phyloP scores from a whole-genome alignment of 1,140 invertebrate genomes.

The Ericerus pela region DNA sequence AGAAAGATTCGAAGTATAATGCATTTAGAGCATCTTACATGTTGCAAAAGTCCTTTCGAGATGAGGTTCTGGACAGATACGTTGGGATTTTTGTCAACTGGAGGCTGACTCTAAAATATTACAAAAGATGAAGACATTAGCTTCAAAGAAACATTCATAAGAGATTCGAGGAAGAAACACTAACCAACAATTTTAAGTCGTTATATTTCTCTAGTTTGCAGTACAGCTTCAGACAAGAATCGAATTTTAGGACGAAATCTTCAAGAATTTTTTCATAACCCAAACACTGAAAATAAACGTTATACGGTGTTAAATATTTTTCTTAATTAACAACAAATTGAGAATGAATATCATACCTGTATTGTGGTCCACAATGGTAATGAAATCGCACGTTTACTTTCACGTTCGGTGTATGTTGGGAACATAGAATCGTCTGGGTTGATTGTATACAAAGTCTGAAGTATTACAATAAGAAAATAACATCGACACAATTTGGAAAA shows the following conservation, averaged over 20 bases:
- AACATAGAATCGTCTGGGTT: slow-evolving; percentile 13
- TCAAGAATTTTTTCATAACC: slow-evolving; percentile 61
- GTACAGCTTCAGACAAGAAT: slow-evolving; percentile 55
- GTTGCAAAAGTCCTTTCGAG: slow-evolving; percentile 44
- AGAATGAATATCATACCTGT: slow-evolving; percentile 24
- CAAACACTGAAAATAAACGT: slow-evolving; percentile 28
- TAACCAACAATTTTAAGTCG: slow-evolving; percentile 58
- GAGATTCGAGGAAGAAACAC: too few species aligned
- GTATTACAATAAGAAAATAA: neutral
- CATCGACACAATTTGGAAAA: too few species aligned
- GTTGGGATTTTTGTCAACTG: slow-evolving; percentile 49
- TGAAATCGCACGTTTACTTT: slow-evolving; percentile 45
- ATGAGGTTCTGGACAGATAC: slow-evolving; percentile 45
- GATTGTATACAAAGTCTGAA: slow-evolving; percentile 21
- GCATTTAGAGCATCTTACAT: slow-evolving; percentile 41
- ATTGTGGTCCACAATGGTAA: slow-evolving; percentile 70
- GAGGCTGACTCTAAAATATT: slow-evolving; percentile 46
- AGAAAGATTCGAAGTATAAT: slow-evolving; percentile 13
- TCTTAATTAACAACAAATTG: neutral
- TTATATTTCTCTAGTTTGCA: slow-evolving; percentile 51
- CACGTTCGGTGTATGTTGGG: slow-evolving; percentile 28
- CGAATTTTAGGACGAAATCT: slow-evolving; percentile 56
- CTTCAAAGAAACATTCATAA: too few species aligned
- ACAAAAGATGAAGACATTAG: too few species aligned
- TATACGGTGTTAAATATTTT: slow-evolving; percentile 4